Conservation (phyloP, 2,888 invertebrate species). For the Alloplasta piceator region DNA sequence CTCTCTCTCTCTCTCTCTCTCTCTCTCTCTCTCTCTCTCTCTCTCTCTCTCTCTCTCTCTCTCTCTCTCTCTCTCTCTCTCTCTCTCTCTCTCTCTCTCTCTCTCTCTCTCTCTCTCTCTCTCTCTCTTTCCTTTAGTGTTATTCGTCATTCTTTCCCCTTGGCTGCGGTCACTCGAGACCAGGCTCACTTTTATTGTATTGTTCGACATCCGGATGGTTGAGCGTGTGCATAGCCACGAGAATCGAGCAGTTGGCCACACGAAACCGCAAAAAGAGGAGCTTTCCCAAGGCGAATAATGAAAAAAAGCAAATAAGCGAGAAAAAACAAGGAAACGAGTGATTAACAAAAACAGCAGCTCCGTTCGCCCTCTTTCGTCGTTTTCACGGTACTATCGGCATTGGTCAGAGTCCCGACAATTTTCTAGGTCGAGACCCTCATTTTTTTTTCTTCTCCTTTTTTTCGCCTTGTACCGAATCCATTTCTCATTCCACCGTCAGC, state of each 20-base stretch:
- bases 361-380: constrained; percentile 5
- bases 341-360: constrained; percentile 48
- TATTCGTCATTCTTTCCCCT: constrained; percentile 8
- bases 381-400: constrained; percentile 14
- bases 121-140: constrained; percentile 8
- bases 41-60: too few species aligned
- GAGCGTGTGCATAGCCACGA: not conserved
- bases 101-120: constrained; percentile 29
- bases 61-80: too few species aligned
- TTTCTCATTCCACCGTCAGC: constrained; percentile 33
- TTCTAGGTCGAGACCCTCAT: constrained; percentile 67
- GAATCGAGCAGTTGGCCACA: constrained; percentile 3
- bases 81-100: constrained; percentile 46
- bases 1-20: too few species aligned
- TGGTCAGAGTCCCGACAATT: constrained; percentile 64
- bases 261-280: not conserved
- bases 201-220: constrained; percentile 52
- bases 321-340: constrained; percentile 18
- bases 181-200: constrained; percentile 54
- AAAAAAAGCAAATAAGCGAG: not conserved
- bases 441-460: constrained; percentile 18
- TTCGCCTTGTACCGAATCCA: constrained; percentile 64
- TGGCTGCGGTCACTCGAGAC: constrained; percentile 45
- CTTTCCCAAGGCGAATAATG: not conserved
- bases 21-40: too few species aligned